Percentiles rank a stretch among this genome's conserved stretches.
phyloP scores from a whole-genome alignment of 2,888 invertebrate genomes.

The Andrena bucephala region DNA sequence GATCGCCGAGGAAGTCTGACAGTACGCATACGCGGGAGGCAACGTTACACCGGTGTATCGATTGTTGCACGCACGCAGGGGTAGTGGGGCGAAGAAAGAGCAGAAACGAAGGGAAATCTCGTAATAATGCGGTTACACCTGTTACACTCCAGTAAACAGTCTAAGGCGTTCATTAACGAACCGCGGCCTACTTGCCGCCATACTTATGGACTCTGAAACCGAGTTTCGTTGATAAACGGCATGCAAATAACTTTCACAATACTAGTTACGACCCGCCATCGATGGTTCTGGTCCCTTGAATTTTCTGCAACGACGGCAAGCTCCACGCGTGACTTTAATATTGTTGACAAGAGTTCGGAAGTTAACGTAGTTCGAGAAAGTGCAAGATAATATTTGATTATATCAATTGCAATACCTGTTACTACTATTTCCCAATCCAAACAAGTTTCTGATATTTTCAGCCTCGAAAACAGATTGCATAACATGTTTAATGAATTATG shows the following conservation, averaged over 20 bases:
- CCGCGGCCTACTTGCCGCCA: conserved; percentile 40
- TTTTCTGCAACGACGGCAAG: neutral
- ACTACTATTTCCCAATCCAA: too few species aligned
- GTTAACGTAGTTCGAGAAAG: too few species aligned
- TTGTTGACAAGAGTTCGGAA: too few species aligned
- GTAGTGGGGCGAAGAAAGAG: conserved; percentile 33
- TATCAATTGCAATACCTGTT: too few species aligned
- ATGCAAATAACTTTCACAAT: conserved; percentile 25
- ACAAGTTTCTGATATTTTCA: neutral
- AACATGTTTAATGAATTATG: neutral
- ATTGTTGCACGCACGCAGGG: conserved; percentile 58
- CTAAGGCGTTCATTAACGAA: conserved; percentile 53
- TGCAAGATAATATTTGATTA: too few species aligned
- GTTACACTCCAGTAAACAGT: conserved; percentile 67
- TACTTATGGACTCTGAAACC: conserved; percentile 16
- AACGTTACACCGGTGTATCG: conserved; percentile 73
- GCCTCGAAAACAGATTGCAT: neutral
- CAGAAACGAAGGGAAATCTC: conserved; percentile 59
- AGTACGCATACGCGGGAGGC: conserved; percentile 67
- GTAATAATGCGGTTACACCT: conserved; percentile 68
- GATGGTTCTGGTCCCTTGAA: neutral
- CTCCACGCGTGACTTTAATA: neutral
- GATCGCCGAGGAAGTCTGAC: conserved; percentile 38
- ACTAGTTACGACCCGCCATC: neutral
- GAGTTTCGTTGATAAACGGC: conserved; percentile 15